phyloP scores from a whole-genome alignment of 1,140 invertebrate species.

The Stegodyphus dumicola region DNA sequence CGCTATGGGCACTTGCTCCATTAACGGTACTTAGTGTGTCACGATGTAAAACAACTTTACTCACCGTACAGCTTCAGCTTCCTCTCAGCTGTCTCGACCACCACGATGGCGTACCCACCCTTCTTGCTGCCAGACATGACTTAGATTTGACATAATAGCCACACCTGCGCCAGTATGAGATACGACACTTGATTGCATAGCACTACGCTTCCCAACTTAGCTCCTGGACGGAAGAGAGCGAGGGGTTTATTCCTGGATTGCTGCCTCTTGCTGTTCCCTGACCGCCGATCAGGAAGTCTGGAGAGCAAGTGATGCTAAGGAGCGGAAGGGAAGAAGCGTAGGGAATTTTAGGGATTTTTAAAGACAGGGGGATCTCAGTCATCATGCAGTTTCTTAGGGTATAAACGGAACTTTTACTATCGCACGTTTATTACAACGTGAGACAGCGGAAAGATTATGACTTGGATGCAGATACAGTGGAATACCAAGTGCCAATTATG shows the following conservation, averaged over 20 bases:
- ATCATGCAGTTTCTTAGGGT: no score
- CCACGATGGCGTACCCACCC: constrained; percentile 43
- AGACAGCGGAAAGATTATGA: no score
- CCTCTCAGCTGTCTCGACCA: constrained; percentile 29
- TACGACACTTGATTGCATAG: neutral
- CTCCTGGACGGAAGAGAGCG: no score
- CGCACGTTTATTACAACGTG: no score
- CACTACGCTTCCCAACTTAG: neutral
- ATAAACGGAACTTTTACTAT: no score
- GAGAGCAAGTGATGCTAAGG: neutral
- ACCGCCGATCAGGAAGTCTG: neutral
- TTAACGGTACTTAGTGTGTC: no score
- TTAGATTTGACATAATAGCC: neutral
- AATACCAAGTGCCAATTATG: no score
- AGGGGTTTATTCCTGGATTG: no score
- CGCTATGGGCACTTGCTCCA: no score
- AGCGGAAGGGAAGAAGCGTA: neutral
- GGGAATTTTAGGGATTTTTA: neutral
- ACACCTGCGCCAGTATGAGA: neutral
- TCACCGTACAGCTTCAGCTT: constrained; percentile 47
- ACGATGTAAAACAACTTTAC: neutral
- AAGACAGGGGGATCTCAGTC: neutral
- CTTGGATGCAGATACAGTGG: no score
- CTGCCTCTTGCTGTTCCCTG: no score
- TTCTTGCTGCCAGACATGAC: neutral